These are phyloP conservation scores for Amazona guildingii DNA, from an alignment of 2,113 vertebrate species.

Conservation along the genomic window DNA sequence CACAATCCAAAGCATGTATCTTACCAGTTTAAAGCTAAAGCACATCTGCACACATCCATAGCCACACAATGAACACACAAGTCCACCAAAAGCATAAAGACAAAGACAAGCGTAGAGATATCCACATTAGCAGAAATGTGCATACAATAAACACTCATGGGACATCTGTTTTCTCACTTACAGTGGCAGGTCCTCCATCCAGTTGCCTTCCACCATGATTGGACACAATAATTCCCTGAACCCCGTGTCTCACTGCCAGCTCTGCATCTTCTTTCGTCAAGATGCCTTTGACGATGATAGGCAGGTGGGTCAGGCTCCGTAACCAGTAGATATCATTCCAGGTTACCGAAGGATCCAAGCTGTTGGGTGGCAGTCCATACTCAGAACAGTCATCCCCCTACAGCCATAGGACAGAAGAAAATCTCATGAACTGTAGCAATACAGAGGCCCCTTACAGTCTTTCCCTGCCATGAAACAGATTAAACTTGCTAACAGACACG, in stretches of 20 bases:
- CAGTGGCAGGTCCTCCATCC: conserved; percentile 88
- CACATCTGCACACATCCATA: neutral
- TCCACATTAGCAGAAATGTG: rapidly evolving
- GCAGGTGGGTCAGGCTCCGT: conserved; percentile 84
- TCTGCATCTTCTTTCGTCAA: conserved; percentile 95
- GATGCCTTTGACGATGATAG: conserved; percentile 95
- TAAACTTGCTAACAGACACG: neutral
- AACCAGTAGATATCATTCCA: conserved; percentile 93
- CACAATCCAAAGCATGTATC: neutral
- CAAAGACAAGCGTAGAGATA: neutral
- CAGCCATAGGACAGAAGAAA: neutral
- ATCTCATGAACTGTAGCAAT: neutral
- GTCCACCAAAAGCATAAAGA: neutral
- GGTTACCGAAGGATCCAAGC: conserved; percentile 83
- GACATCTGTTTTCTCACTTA: conserved; percentile 48
- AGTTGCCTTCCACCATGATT: conserved; percentile 95
- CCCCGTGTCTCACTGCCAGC: conserved; percentile 87
- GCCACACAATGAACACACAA: too few relatives aligned
- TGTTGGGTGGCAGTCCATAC: conserved; percentile 77
- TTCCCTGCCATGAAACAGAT: neutral
- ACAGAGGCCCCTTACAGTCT: neutral
- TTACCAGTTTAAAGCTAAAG: neutral
- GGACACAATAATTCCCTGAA: conserved; percentile 93
- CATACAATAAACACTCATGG: too few relatives aligned
- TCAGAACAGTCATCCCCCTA: conserved; percentile 70